Percentiles rank a stretch among this genome's conserved stretches.
phyloP scores from a whole-genome alignment of 2,888 invertebrate genomes.

The Cosmia trapezina region DNA sequence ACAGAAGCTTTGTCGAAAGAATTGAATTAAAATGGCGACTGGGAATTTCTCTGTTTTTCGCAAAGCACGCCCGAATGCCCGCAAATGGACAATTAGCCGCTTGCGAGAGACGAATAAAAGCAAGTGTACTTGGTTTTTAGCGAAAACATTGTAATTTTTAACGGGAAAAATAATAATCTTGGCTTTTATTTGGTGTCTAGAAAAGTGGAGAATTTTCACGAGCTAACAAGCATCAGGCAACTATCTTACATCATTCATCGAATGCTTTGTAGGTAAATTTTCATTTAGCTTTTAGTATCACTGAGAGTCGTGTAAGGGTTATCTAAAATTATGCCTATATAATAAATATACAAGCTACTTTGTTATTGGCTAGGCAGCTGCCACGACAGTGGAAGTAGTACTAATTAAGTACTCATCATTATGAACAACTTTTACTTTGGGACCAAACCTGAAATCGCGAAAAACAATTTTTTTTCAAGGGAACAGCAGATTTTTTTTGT shows the following conservation, averaged over 20 bases:
- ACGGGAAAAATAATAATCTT: slow-evolving; percentile 46
- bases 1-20: slow-evolving; percentile 85
- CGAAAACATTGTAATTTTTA: slow-evolving; percentile 75
- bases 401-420: no score
- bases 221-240: background rate
- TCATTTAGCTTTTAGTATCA: background rate
- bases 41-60: slow-evolving; percentile 84
- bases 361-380: no score
- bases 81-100: slow-evolving; percentile 88
- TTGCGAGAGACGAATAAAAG: slow-evolving; percentile 62
- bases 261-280: background rate
- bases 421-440: no score
- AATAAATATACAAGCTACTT: no score
- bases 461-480: no score
- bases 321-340: background rate
- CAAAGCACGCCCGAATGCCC: slow-evolving; percentile 82
- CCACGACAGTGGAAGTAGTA: no score
- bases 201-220: slow-evolving; percentile 10
- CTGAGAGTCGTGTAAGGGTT: background rate
- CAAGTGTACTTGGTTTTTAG: slow-evolving; percentile 72
- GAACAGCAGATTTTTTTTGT: no score
- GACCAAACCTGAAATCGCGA: no score
- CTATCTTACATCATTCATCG: background rate
- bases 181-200: slow-evolving; percentile 36
- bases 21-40: slow-evolving; percentile 88